Evolutionary conservation across 2,888 invertebrate genomes (phyloP).

Genomic region (Cyclophora punctaria): DNA sequence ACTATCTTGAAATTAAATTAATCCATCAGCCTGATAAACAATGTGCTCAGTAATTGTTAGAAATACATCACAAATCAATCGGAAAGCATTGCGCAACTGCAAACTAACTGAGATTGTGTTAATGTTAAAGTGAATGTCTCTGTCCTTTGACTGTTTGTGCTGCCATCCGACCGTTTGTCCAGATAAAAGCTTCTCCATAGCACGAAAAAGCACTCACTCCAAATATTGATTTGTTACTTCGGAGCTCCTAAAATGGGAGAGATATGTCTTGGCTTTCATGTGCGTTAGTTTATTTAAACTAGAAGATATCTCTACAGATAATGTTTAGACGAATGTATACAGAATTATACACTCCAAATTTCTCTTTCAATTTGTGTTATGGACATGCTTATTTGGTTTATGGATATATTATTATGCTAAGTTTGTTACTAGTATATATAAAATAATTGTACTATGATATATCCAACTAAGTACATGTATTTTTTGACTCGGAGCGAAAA

Average conservation of each 20-base stretch:
- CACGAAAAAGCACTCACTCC: conserved; percentile 75
- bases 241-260: conserved; percentile 62
- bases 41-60: not conserved
- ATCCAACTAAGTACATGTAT: too few species aligned
- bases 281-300: conserved; percentile 41
- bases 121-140: conserved; percentile 66
- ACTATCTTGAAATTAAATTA: too few species aligned
- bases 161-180: conserved; percentile 70
- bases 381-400: too few species aligned
- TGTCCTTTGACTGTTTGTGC: conserved; percentile 66
- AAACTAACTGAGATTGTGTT: conserved; percentile 36
- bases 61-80: not conserved
- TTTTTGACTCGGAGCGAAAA: too few species aligned
- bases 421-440: too few species aligned
- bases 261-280: conserved; percentile 54
- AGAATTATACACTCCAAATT: too few species aligned
- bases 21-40: too few species aligned
- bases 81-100: conserved; percentile 8
- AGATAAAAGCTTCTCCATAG: conserved; percentile 74
- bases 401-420: too few species aligned
- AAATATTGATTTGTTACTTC: conserved; percentile 75
- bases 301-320: conserved; percentile 25
- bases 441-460: too few species aligned
- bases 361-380: too few species aligned
- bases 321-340: too few species aligned